Conservation (phyloP, 2,888 invertebrate genomes). For the Tinea trinotella region DNA sequence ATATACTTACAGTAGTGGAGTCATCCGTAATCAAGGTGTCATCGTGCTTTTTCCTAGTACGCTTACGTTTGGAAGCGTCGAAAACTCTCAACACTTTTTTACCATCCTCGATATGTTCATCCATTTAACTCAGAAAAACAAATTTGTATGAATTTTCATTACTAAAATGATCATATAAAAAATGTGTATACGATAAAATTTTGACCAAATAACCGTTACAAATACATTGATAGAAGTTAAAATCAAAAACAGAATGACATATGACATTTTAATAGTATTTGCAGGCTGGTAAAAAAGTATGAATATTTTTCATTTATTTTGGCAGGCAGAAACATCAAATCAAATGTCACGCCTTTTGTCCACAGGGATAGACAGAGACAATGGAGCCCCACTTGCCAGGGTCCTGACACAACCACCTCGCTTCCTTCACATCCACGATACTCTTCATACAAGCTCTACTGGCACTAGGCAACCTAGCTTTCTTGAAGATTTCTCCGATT, state of each 20-base stretch:
- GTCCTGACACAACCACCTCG: too few relatives aligned
- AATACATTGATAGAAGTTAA: background rate
- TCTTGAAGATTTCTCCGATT: too few relatives aligned
- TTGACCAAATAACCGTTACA: background rate
- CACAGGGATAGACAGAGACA: too few relatives aligned
- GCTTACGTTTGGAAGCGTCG: conserved; percentile 49
- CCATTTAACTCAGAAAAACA: conserved; percentile 36
- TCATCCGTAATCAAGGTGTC: conserved; percentile 44
- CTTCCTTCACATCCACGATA: too few relatives aligned
- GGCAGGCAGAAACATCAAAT: too few relatives aligned
- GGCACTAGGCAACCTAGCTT: too few relatives aligned
- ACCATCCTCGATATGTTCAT: conserved; percentile 55
- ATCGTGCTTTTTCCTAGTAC: conserved; percentile 42
- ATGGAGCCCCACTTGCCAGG: too few relatives aligned
- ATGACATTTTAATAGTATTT: background rate
- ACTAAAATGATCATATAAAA: background rate
- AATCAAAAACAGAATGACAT: conserved; percentile 6
- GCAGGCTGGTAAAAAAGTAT: background rate
- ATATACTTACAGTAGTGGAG: conserved; percentile 56
- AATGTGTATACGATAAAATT: background rate
- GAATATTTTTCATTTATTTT: too few relatives aligned
- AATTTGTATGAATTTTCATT: conserved; percentile 8
- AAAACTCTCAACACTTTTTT: conserved; percentile 60
- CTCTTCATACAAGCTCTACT: too few relatives aligned
- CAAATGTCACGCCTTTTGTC: too few relatives aligned